Conservation (phyloP, 2,113 vertebrate genomes). For the Myotis yumanensis region DNA sequence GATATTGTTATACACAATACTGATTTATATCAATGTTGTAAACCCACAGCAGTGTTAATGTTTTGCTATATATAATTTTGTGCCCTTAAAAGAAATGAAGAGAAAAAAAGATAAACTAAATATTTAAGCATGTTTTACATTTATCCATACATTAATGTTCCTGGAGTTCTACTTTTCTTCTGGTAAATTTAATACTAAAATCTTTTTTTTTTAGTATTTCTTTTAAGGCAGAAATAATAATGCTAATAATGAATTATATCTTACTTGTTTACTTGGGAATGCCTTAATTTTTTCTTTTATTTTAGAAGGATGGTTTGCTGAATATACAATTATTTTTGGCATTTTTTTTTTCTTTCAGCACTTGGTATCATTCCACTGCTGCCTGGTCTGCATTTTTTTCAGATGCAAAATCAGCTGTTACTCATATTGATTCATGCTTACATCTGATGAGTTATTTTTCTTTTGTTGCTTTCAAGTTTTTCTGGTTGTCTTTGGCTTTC, state of each 20-base stretch:
- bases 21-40: neutral
- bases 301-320: neutral
- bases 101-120: neutral
- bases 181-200: slow-evolving; percentile 26
- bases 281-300: neutral
- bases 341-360: neutral
- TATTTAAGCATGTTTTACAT: neutral
- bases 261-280: neutral
- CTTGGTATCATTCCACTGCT: neutral
- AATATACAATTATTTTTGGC: neutral
- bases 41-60: neutral
- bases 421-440: neutral
- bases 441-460: neutral
- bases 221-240: neutral
- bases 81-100: neutral
- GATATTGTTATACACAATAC: neutral
- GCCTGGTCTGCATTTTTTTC: neutral
- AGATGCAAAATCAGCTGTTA: neutral
- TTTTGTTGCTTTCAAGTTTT: slow-evolving; percentile 12
- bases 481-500: neutral
- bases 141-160: neutral
- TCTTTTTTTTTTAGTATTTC: neutral
- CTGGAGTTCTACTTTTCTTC: neutral
- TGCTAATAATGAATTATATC: neutral
- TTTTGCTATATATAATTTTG: neutral